Base-by-base conservation (phyloP, 2,113 vertebrate species). In the Hemibagrus wyckioides region DNA sequence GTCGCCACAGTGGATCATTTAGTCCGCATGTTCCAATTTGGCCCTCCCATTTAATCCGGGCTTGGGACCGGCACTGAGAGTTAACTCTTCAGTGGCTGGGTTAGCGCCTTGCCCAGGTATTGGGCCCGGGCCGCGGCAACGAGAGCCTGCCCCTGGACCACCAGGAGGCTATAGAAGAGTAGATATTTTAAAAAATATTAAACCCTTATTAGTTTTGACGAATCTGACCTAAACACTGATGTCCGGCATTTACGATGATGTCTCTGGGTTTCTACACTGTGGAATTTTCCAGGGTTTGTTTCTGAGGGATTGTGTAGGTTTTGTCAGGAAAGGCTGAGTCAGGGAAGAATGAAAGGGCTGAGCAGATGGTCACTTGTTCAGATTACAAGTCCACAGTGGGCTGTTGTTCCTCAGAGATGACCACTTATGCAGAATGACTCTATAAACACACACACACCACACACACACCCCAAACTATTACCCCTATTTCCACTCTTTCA, bases 351-450 rank as follows among this genome's bases (percentile, higher is more conserved):
- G 41, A 71, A 48, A 81, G 81, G 81, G 85, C 5, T 69, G 76
- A 88, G 48, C 89, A 90, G 87, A 88, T 88, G 89, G 87, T 90
- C 85, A 88, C 82, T 90, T 86, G 82, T 88, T 88, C 52, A 85
- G 89, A 90, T 90, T 85, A 88, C 86, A 90, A 85, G 87, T 88
- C 87, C 80, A 77, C 87, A 90, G 61, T 86, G 89, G 84, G 44
- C 56, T 87, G 86, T 79, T 83, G 87, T 80, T 86, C 76, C 85
- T 82, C 81, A 86, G 82, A 86, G 87, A 88, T 69, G 80, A 79
- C 81, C 87, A 85, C 87, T 88, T 90, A 86, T 88, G 67, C 44
- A 80, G 83, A 86, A 90, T 85, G 87, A 69, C 85, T 84, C 82
- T n/a, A 89, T 39, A 73, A 88, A 88, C 63, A 67, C 63, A 33